Evolutionary conservation across 2,113 vertebrate genomes (phyloP), one percentile per base, ranked within the genome.

Genomic region (Gallinago jamesoni): DNA sequence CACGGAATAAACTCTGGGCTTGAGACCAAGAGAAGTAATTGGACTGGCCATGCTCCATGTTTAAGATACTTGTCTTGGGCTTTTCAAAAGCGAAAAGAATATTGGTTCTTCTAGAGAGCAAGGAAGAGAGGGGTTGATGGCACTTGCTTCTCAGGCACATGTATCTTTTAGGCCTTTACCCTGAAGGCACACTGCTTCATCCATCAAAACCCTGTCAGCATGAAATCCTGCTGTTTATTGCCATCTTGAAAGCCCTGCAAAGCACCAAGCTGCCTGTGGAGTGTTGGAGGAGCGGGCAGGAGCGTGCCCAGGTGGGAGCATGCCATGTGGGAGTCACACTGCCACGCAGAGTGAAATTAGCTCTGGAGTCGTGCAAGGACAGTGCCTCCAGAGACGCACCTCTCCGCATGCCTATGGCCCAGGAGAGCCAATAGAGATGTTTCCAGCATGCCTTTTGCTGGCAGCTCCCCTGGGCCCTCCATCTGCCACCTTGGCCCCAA

Each of bases 11-110:
- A 94, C 52, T 86, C 95, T 91, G 95, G 97, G 95, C 96, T 95
- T 7, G 9, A n/a, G 73, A 97, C 95, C 97, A 98, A 97, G 75
- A 81, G 94, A 97, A 97, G 93, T 96, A 98, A 98, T 87, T 97
- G 72, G 52, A 94, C 93, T 97, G 96, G 93, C 86, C 43, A 6
- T 3, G 69, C 52, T 93, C 97, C 96, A 97, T 70, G 76, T 88
- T 96, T 96, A 94, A 96, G 94, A 92, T 89, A 72, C 87, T 91
- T 95, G 81, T 86, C 88, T 67, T 55, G 87, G 87, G 90, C 81
- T 67, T 90, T 92, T 67, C 79, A 79, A 81, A 53, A 35, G 85
- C 60, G 79, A 90, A 95, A 93, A 93, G 76, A 77, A 66, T 91
- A 87, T 67, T 62, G 86, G 39, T 25, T 87, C 55, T 92, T 96